Conservation (phyloP, 2,888 invertebrate genomes). For the Blastobasis lacticolella region DNA sequence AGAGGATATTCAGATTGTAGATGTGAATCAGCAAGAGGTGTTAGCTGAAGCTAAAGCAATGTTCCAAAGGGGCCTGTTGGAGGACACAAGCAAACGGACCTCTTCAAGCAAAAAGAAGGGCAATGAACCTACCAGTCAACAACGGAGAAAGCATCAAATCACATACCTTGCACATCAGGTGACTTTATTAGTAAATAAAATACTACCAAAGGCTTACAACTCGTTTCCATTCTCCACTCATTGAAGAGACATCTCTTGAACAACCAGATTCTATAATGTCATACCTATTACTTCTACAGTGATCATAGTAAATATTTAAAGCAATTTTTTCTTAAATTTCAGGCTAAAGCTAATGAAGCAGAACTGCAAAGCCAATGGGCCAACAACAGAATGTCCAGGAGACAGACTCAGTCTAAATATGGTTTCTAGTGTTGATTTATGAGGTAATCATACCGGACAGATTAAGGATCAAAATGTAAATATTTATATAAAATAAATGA, state of each 20-base stretch:
- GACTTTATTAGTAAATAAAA: neutral
- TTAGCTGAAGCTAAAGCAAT: slow-evolving; percentile 86
- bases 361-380: slow-evolving; percentile 97
- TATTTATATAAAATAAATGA: slow-evolving; percentile 2
- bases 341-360: slow-evolving; percentile 95
- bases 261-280: no score
- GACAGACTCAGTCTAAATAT: slow-evolving; percentile 96
- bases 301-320: no score
- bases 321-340: slow-evolving; percentile 39
- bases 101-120: slow-evolving; percentile 71
- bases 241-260: no score
- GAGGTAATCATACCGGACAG: neutral
- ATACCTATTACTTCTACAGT: no score
- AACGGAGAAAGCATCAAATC: slow-evolving; percentile 94
- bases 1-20: slow-evolving; percentile 83
- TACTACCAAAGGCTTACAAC: neutral
- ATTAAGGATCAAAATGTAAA: no score
- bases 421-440: slow-evolving; percentile 80
- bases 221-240: no score
- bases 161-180: slow-evolving; percentile 93
- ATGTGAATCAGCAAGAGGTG: slow-evolving; percentile 87
- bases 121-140: slow-evolving; percentile 78
- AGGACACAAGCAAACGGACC: slow-evolving; percentile 75
- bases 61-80: slow-evolving; percentile 85
- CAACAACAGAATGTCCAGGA: slow-evolving; percentile 85